Conservation (phyloP, 2,888 invertebrate genomes). For the Xestia ashworthii region DNA sequence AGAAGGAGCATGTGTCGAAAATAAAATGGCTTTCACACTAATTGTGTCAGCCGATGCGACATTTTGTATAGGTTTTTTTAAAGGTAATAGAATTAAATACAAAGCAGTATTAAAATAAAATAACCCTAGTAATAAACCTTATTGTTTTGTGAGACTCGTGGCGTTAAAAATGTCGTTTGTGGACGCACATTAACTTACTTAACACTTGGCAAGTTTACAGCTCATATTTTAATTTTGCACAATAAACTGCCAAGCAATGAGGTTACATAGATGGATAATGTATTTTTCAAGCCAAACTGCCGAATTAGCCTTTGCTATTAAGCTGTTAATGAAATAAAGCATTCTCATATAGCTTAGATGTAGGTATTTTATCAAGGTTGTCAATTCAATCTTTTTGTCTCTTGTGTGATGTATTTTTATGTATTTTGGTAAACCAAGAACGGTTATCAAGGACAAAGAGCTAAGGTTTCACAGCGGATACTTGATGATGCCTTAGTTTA, state of each 20-base stretch:
- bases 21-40: neutral
- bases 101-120: neutral
- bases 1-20: no score
- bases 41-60: neutral
- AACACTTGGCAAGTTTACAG: conserved; percentile 39
- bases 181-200: conserved; percentile 44
- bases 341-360: neutral
- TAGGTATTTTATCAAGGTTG: neutral
- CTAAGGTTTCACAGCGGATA: neutral
- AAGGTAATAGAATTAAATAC: neutral
- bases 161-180: conserved; percentile 41
- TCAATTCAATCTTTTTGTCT: neutral
- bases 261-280: conserved; percentile 43
- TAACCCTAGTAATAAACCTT: neutral
- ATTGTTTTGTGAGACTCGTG: conserved; percentile 17
- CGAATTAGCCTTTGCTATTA: conserved; percentile 32
- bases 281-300: conserved; percentile 44
- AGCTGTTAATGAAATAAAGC: conserved; percentile 30
- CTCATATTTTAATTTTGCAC: conserved; percentile 48
- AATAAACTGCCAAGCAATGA: conserved; percentile 49
- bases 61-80: neutral
- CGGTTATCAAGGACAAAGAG: neutral
- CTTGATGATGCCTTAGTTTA: neutral
- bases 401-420: neutral
- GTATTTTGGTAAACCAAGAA: neutral